A percentile compares a stretch with the other conserved stretches of the same genome.
These are phyloP conservation scores for Onthophagus taurus DNA, from an alignment of 1,140 invertebrate genomes.

Conservation along the genomic window DNA sequence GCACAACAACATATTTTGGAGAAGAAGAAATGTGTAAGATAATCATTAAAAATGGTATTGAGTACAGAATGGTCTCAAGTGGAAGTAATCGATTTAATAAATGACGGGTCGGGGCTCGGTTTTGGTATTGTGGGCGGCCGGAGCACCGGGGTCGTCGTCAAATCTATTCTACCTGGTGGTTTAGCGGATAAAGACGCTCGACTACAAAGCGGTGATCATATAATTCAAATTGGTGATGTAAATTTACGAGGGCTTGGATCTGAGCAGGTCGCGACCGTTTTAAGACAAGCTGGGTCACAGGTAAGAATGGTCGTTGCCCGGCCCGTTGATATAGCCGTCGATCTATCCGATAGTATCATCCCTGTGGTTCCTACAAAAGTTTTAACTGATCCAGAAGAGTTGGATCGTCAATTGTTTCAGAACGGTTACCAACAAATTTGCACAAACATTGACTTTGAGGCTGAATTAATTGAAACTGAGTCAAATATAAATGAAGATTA, in stretches of 20 bases:
- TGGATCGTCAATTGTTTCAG: slow-evolving; percentile 67
- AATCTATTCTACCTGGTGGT: slow-evolving; percentile 85
- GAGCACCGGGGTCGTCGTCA: slow-evolving; percentile 94
- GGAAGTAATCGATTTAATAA: slow-evolving; percentile 80
- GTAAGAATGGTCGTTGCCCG: slow-evolving; percentile 86
- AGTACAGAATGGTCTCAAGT: slow-evolving; percentile 89
- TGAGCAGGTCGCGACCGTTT: slow-evolving; percentile 86
- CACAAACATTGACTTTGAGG: neutral
- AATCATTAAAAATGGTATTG: slow-evolving; percentile 49
- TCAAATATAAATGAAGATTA: neutral
- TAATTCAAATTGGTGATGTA: slow-evolving; percentile 88
- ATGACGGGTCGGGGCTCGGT: slow-evolving; percentile 67
- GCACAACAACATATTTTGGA: too few species aligned
- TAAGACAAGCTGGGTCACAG: slow-evolving; percentile 75
- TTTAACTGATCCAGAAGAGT: slow-evolving; percentile 69
- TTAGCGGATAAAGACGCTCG: slow-evolving; percentile 84
- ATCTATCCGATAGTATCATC: slow-evolving; percentile 57
- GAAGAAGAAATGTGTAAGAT: slow-evolving; percentile 11
- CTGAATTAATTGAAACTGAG: slow-evolving; percentile 5
- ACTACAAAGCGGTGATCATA: slow-evolving; percentile 85
- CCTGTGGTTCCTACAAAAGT: slow-evolving; percentile 76
- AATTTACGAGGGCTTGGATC: slow-evolving; percentile 85
- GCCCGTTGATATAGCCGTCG: slow-evolving; percentile 69
- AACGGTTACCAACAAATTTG: slow-evolving; percentile 45
- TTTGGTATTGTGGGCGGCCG: slow-evolving; percentile 93